Evolutionary conservation across 1,140 invertebrate species (phyloP).

Genomic region (Drosophila burlai): DNA sequence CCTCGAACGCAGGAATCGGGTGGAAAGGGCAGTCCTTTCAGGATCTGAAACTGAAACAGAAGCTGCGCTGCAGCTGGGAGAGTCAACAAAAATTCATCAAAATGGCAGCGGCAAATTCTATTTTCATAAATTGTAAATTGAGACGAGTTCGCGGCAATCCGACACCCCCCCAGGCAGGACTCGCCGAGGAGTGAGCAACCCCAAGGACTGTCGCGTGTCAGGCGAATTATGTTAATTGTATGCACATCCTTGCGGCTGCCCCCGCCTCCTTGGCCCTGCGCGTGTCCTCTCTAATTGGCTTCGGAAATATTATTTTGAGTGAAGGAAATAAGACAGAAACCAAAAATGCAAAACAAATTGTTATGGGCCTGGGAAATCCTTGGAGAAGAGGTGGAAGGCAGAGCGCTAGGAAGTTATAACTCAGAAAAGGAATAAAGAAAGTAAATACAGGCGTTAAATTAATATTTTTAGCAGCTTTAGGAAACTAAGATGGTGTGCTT

Average conservation of each 20-base stretch:
- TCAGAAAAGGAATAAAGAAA: neutral
- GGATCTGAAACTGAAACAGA: constrained; percentile 20
- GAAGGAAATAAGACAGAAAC: constrained; percentile 41
- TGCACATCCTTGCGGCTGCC: constrained; percentile 71
- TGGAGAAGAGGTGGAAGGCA: neutral
- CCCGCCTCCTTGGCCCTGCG: constrained; percentile 25
- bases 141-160: constrained; percentile 74
- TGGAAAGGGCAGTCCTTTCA: neutral
- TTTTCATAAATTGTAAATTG: constrained; percentile 83
- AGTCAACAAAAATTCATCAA: constrained; percentile 69
- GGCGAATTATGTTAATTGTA: constrained; percentile 85
- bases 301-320: constrained; percentile 75
- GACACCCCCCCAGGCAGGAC: constrained; percentile 43
- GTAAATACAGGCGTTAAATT: neutral
- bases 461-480: neutral
- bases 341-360: constrained; percentile 55
- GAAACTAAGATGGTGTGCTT: neutral
- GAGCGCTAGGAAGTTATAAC: neutral
- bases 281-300: constrained; percentile 75
- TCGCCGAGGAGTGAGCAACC: neutral
- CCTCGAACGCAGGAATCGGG: neutral
- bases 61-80: constrained; percentile 8
- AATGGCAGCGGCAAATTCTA: constrained; percentile 76
- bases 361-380: neutral
- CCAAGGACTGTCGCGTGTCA: constrained; percentile 76